A percentile compares a stretch with the other conserved stretches of the same genome.
Evolutionary conservation across 2,797 vertebrate genomes (phyloP).

Genomic region (Cygnus olor): DNA sequence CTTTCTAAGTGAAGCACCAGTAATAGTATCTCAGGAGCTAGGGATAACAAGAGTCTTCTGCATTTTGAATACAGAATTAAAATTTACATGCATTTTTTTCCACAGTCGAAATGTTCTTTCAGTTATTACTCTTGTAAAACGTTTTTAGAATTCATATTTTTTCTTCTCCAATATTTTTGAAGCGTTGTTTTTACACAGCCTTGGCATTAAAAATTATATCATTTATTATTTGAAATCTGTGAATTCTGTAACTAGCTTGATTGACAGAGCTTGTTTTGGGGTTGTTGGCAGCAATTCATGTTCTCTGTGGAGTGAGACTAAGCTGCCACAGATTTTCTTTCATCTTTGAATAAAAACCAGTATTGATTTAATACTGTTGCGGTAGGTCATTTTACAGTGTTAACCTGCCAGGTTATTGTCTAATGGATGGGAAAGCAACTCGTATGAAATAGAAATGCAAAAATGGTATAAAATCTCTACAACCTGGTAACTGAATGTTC

Average conservation of each 20-base stretch:
- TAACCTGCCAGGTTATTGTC: not conserved
- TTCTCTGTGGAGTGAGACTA: not conserved
- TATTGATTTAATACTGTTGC: not conserved
- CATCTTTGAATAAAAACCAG: not conserved
- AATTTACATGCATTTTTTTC: not conserved
- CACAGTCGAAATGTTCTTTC: not conserved
- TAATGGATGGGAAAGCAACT: not conserved
- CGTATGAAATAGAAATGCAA: not conserved
- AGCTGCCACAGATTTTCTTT: not conserved
- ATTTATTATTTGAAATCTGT: not conserved
- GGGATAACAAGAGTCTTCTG: not conserved
- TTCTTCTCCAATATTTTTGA: not conserved
- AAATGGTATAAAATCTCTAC: not conserved
- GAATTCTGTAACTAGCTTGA: not conserved
- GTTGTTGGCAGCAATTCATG: not conserved
- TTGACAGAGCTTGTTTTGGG: not conserved
- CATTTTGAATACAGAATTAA: not conserved
- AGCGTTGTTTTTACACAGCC: not conserved
- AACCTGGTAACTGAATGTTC: not conserved
- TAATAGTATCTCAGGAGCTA: not conserved
- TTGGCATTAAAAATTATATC: not conserved
- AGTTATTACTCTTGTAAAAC: not conserved
- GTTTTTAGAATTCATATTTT: not conserved
- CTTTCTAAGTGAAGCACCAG: not conserved
- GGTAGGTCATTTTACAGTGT: not conserved